phyloP scores from a whole-genome alignment of 2,797 vertebrate species.

The Apogon talboti region DNA sequence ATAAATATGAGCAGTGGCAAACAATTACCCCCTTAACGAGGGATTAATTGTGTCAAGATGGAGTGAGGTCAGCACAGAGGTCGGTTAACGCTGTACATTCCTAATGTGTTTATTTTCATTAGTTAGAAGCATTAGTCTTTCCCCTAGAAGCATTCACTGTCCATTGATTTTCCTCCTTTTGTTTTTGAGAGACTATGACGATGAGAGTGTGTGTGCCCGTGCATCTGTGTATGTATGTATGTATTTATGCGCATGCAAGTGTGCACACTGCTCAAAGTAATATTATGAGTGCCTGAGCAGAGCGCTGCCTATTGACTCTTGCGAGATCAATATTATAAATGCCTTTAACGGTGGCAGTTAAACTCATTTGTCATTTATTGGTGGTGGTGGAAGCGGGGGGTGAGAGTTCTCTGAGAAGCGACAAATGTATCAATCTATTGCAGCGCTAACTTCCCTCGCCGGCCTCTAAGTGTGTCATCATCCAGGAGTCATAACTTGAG shows the following conservation, averaged over 20 bases:
- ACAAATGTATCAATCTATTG: conserved; percentile 85
- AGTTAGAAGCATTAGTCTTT: conserved; percentile 90
- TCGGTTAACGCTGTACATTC: conserved; percentile 76
- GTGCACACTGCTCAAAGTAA: conserved; percentile 86
- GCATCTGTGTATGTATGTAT: conserved; percentile 17
- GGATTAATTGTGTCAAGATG: conserved; percentile 87
- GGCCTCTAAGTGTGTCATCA: conserved; percentile 76
- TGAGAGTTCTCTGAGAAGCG: conserved; percentile 79
- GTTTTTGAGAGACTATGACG: conserved; percentile 35
- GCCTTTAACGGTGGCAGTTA: conserved; percentile 86
- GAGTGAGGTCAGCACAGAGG: conserved; percentile 81
- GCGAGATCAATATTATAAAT: conserved; percentile 88
- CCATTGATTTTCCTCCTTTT: conserved; percentile 85
- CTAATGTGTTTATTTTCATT: conserved; percentile 91
- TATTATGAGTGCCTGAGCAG: conserved; percentile 92
- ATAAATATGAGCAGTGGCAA: conserved; percentile 83
- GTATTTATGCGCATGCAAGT: conserved; percentile 58
- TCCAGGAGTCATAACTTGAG: conserved; percentile 75
- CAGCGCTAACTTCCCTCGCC: conserved; percentile 62
- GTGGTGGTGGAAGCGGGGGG: conserved; percentile 55
- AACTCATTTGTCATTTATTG: conserved; percentile 92
- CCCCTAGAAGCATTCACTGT: conserved; percentile 85
- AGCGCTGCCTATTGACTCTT: conserved; percentile 90
- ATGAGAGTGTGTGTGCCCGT: conserved; percentile 12
- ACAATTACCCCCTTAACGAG: conserved; percentile 87